Evolutionary conservation across 2,797 vertebrate species (phyloP), one percentile per base, ranked within the genome.

Genomic region (Mionectes olivaceus): DNA sequence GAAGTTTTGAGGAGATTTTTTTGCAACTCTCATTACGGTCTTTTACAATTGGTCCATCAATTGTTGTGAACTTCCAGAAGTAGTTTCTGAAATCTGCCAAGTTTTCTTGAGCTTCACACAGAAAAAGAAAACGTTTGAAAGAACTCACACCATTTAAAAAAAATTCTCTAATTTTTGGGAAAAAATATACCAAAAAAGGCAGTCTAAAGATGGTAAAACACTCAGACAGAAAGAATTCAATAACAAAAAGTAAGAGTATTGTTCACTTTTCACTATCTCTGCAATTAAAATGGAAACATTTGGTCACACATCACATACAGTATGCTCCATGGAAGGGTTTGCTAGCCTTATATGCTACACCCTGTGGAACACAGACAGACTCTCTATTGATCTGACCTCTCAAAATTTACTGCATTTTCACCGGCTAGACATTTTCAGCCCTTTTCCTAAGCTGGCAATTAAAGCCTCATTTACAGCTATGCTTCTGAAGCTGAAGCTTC

Each of bases 381-480:
- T 76, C 35, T 60, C 93, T 89, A 30, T 64, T 92, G 30, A 64
- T 89, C 28, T 90, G 56, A 75, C 71, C 63, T 94, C 87, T 73
- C 74, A 82, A 83, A 30, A 70, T 95, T 91, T 90, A 87, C 81
- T 68, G 61, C 56, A 47, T 86, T 95, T 96, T 94, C 83, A 84
- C 82, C 69, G 65, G 59, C 90, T 94, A 92, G 37, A 75, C 33
- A 56, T 64, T 92, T 81, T 79, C 43, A 83, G 59, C 32, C 53
- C 63, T 95, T 97, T 82, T 83, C 88, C 89, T 97, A 90, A 87
- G 68, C 63, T 65, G 87, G 55, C 82, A 97, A 90, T 96, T 96
- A 94, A 97, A 96, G 41, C 47, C 83, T 94, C 80, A 82, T 95
- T 96, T 95, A 68, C 87, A 93, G 64, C 83, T 95, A 33, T 69